Evolutionary conservation across 2,888 invertebrate species (phyloP).

Genomic region (Aromia moschata): DNA sequence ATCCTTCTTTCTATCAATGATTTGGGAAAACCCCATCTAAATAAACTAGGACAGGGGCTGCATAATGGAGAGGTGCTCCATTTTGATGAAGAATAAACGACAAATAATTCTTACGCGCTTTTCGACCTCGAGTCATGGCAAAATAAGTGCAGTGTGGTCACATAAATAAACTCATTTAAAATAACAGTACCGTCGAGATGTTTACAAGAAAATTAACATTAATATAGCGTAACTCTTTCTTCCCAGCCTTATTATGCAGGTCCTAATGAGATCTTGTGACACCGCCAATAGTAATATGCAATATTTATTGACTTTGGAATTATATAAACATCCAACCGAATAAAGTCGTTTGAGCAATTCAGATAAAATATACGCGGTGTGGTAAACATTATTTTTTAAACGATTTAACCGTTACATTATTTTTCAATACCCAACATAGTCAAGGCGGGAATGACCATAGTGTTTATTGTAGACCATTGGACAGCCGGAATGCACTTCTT

Average conservation of each 20-base stretch:
- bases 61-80: not conserved
- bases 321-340: slow-evolving; percentile 32
- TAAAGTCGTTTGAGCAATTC: slow-evolving; percentile 31
- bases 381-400: slow-evolving; percentile 37
- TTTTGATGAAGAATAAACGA: not conserved
- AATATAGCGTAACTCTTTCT: slow-evolving; percentile 24
- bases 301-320: slow-evolving; percentile 30
- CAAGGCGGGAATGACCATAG: slow-evolving; percentile 38
- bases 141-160: not conserved
- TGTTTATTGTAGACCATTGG: slow-evolving; percentile 37
- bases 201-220: slow-evolving; percentile 21
- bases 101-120: not conserved
- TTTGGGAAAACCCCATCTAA: too few relatives aligned
- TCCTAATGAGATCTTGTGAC: slow-evolving; percentile 31
- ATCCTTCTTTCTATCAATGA: too few relatives aligned
- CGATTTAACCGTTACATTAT: slow-evolving; percentile 41
- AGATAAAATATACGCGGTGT: slow-evolving; percentile 22
- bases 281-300: not conserved
- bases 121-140: not conserved
- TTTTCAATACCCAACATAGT: slow-evolving; percentile 33
- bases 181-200: slow-evolving; percentile 11
- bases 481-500: slow-evolving; percentile 35
- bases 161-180: not conserved
- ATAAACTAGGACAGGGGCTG: not conserved
- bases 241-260: slow-evolving; percentile 24